A percentile compares a stretch with the other conserved stretches of the same genome.
These are phyloP conservation scores for Paratrypauchen microcephalus DNA, from an alignment of 2,797 vertebrate genomes.

Conservation along the genomic window DNA sequence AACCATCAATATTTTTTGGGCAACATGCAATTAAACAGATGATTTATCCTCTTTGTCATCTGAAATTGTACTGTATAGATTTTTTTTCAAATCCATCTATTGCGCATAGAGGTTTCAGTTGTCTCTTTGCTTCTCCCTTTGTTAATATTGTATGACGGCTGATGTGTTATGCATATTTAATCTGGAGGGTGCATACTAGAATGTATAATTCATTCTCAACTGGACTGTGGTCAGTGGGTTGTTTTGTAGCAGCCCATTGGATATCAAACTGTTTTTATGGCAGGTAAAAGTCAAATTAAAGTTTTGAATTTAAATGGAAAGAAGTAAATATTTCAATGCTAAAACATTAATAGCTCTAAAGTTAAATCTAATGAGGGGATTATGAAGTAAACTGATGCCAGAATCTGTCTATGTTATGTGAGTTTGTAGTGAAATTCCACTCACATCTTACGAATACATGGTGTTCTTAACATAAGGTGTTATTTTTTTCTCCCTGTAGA, in stretches of 20 bases:
- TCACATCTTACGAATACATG: not conserved
- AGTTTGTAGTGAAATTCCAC: not conserved
- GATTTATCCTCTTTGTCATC: not conserved
- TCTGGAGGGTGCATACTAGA: slow-evolving; percentile 35
- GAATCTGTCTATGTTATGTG: not conserved
- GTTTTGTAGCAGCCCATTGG: slow-evolving; percentile 8
- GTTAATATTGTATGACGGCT: slow-evolving; percentile 70
- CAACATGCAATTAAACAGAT: not conserved
- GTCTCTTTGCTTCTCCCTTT: slow-evolving; percentile 14
- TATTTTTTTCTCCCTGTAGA: not conserved
- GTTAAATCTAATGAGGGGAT: not conserved
- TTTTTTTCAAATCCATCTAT: not conserved
- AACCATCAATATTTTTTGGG: not conserved
- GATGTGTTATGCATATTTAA: slow-evolving; percentile 63
- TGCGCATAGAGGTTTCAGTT: slow-evolving; percentile 8
- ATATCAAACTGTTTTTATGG: not conserved
- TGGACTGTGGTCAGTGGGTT: slow-evolving; percentile 24
- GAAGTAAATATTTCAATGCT: not conserved
- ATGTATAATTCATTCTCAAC: slow-evolving; percentile 70
- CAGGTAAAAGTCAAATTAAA: not conserved
- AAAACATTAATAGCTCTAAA: not conserved
- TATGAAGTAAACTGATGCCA: not conserved
- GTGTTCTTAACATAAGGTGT: not conserved
- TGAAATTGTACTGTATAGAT: not conserved
- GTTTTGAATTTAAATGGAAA: not conserved